Base-by-base conservation (phyloP, 2,888 invertebrate genomes). In the Scrobipalpa costella region DNA sequence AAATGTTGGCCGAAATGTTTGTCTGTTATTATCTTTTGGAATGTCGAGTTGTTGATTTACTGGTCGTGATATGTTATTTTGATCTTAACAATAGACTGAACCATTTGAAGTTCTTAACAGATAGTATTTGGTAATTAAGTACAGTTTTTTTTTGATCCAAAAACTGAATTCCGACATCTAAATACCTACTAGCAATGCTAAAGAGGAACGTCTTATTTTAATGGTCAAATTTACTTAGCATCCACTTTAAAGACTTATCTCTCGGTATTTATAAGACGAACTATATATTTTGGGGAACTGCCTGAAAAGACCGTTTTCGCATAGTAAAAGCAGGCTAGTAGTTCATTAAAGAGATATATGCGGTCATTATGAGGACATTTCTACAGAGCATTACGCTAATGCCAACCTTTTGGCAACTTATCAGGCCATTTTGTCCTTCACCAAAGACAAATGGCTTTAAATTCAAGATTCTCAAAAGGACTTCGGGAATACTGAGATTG, bases 331-430 rank as follows among this genome's bases (percentile, higher is more conserved):
- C 79, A 79, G 78, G 76, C 79, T 80, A 84, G 79, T 81, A 79
- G 87, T 87, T 88, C 86, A 88, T 89, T 90, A 85, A 85, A 86
- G 83, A 88, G 88, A 89, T 86, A 84, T 86, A 89, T 88, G 77
- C 77, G 84, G 85, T 85, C 85, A 89, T 90, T 86, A 87, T 71
- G 77, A 69, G 73, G 82, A 84, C 83, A 83, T 85, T 83, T 73
- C 74, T 69, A 79, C 76, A 71, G 75, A 74, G 74, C 78, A 81
- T 80, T 80, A 81, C 73, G 71, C 74, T 84, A 83, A 83, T 81
- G 78, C 74, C 71, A 74, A 73, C 73, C 71, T 71, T 73, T 67
- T 73, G 71, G 72, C 71, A 77, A 79, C 68, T 74, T 79, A 78
- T 80, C 73, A 69, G 73, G 69, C 73, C 70, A 71, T 71, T 79